phyloP scores from a whole-genome alignment of 92 coral and sea anemone species.

The Pocillopora meandrina region DNA sequence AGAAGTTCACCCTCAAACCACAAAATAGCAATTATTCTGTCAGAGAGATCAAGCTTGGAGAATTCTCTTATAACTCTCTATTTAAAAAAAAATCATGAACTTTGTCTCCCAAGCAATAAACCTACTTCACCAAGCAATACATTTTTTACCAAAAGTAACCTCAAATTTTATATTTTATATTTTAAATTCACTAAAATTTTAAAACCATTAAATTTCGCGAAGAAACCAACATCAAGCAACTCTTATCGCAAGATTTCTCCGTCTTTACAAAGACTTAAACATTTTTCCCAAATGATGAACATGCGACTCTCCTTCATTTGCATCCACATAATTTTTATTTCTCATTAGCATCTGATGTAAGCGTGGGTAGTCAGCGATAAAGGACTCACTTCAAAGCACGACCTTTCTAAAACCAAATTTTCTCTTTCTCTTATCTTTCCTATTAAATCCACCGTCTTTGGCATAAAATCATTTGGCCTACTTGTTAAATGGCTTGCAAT shows the following conservation, averaged over 20 bases:
- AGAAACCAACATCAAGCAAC: slow-evolving; percentile 24
- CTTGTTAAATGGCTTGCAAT: slow-evolving; percentile 24
- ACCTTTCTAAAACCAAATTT: neutral
- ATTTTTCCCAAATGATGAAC: neutral
- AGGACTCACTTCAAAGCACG: neutral
- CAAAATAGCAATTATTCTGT: slow-evolving; percentile 45
- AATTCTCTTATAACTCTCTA: neutral
- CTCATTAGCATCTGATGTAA: slow-evolving; percentile 8
- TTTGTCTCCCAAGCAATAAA: neutral
- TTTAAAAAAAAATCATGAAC: slow-evolving; percentile 7
- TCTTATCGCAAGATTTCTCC: neutral
- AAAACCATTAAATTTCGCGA: slow-evolving; percentile 12
- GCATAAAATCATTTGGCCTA: slow-evolving; percentile 17
- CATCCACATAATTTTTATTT: slow-evolving; percentile 8
- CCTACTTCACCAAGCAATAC: neutral
- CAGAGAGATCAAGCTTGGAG: slow-evolving; percentile 31
- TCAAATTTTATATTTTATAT: slow-evolving; percentile 33
- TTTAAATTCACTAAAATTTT: slow-evolving; percentile 11
- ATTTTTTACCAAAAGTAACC: slow-evolving; percentile 19
- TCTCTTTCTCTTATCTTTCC: slow-evolving; percentile 7
- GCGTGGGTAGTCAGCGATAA: neutral
- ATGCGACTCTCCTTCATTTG: neutral
- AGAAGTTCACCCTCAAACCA: slow-evolving; percentile 80
- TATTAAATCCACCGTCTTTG: neutral
- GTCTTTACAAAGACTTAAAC: neutral